A percentile compares a stretch with the other conserved stretches of the same genome.
Conservation (phyloP, 1,140 invertebrate species). For the Drosophila lini region DNA sequence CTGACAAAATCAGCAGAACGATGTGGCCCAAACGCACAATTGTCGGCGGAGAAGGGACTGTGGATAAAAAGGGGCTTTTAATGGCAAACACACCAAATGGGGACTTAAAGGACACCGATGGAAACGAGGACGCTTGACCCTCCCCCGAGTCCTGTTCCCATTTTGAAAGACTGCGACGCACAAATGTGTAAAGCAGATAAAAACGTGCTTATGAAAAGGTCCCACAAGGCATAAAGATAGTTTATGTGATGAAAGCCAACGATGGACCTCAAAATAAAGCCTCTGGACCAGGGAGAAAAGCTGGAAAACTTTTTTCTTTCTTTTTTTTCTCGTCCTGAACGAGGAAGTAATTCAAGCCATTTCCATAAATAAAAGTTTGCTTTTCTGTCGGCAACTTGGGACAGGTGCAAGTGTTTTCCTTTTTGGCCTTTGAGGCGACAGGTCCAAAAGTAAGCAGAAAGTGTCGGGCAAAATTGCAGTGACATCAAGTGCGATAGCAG, state of each 20-base stretch:
- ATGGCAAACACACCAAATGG: slow-evolving; percentile 20
- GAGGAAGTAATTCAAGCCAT: slow-evolving; percentile 77
- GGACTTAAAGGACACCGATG: slow-evolving; percentile 24
- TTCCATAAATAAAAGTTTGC: slow-evolving; percentile 51
- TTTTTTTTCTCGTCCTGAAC: slow-evolving; percentile 18
- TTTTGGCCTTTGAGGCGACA: slow-evolving; percentile 28
- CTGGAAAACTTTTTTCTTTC: slow-evolving; percentile 36
- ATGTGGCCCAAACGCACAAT: slow-evolving; percentile 17
- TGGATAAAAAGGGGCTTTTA: slow-evolving; percentile 20
- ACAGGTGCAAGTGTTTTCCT: slow-evolving; percentile 50
- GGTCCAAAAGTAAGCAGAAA: slow-evolving; percentile 31
- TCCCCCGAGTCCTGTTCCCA: slow-evolving; percentile 24
- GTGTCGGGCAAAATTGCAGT: slow-evolving; percentile 31
- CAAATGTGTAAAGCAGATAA: slow-evolving; percentile 78
- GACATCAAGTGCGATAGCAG: slow-evolving; percentile 13
- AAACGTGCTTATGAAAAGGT: slow-evolving; percentile 78
- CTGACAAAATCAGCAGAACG: slow-evolving; percentile 74
- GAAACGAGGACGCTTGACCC: slow-evolving; percentile 38
- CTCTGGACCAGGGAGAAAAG: slow-evolving; percentile 30
- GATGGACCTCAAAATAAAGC: slow-evolving; percentile 50
- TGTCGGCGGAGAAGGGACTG: slow-evolving; percentile 14
- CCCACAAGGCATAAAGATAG: slow-evolving; percentile 66
- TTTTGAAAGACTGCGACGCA: slow-evolving; percentile 42
- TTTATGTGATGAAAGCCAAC: slow-evolving; percentile 60
- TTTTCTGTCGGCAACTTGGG: slow-evolving; percentile 26